Evolutionary conservation across 1,140 invertebrate species (phyloP).

Genomic region (Yoshiicerus persimilis): DNA sequence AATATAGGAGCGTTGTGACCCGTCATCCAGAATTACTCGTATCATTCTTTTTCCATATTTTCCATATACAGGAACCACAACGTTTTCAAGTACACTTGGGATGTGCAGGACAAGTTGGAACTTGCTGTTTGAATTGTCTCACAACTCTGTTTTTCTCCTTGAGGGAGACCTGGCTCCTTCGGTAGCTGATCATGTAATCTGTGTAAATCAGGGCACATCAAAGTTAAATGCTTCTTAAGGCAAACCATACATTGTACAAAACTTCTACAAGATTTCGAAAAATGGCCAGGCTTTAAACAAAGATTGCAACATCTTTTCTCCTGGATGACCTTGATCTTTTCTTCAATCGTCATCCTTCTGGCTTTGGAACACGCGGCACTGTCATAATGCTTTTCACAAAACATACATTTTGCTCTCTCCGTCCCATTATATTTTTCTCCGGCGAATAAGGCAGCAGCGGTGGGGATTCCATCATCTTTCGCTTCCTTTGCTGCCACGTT

Average conservation of each 20-base stretch:
- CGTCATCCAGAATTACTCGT: conserved; percentile 30
- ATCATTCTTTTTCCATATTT: not conserved
- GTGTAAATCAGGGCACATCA: not conserved
- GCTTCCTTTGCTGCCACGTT: too few relatives aligned
- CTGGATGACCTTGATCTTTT: not conserved
- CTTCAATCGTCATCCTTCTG: not conserved
- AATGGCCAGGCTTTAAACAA: conserved; percentile 10
- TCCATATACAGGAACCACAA: not conserved
- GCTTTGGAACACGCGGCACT: not conserved
- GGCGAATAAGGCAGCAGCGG: not conserved
- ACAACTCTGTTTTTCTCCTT: not conserved
- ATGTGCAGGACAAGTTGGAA: not conserved
- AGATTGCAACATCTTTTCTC: not conserved
- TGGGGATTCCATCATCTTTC: not conserved
- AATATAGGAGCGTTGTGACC: conserved; percentile 32
- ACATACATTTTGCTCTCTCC: not conserved
- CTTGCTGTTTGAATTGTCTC: not conserved
- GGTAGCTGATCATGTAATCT: too few relatives aligned
- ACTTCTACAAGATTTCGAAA: not conserved
- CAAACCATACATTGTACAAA: not conserved
- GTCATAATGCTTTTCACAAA: conserved; percentile 27
- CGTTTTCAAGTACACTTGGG: conserved; percentile 18
- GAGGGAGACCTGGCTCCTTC: not conserved
- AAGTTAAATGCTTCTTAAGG: not conserved
- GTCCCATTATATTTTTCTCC: not conserved